Base-by-base conservation (phyloP, 2,113 vertebrate genomes). In the Muntiacus reevesi region DNA sequence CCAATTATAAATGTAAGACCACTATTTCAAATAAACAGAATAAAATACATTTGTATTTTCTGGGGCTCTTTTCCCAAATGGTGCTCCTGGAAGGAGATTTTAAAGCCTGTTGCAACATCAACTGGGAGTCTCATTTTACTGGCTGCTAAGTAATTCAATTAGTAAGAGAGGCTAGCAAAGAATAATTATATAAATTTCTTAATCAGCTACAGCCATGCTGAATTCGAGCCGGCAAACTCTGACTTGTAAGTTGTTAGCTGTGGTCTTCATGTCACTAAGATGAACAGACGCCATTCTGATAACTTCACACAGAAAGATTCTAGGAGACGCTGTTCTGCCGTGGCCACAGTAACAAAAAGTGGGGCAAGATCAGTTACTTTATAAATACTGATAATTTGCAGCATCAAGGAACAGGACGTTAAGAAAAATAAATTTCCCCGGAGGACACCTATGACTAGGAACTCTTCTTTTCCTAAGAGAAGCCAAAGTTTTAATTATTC, bases 361-460 rank as follows among this genome's bases (percentile, higher is more conserved):
- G 98, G 98, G 98, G 99, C 98, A 98, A 99, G 98, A 99, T 99
- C 98, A 98, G 98, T 97, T 82, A 19, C 89, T 98, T 97, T 95
- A 98, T 98, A 98, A 99, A 99, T 99, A 99, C 99, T 99, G 99
- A 98, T 97, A 95, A 97, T 98, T 97, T 99, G 98, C 98, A 98
- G 98, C 99, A 99, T 98, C 98, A 97, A 98, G 97, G 98, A 99
- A 98, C 62, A 98, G 97, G 98, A 98, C 91, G 96, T 97, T 83
- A 97, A 97, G 79, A 98, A 98, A 86, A 98, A 78, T 1, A 94
- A 84, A 90, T 94, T 98, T 98, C 98, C 96, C 95, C 88, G 64
- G 40, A 98, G 95, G 96, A 98, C 85, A 97, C 21, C 97, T 98
- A 96, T 13, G 92, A 91, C 91, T 87, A 97, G 92, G 85, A 87